Evolutionary conservation across 1,140 invertebrate genomes (phyloP).

Genomic region (Dendrolimus kikuchii): DNA sequence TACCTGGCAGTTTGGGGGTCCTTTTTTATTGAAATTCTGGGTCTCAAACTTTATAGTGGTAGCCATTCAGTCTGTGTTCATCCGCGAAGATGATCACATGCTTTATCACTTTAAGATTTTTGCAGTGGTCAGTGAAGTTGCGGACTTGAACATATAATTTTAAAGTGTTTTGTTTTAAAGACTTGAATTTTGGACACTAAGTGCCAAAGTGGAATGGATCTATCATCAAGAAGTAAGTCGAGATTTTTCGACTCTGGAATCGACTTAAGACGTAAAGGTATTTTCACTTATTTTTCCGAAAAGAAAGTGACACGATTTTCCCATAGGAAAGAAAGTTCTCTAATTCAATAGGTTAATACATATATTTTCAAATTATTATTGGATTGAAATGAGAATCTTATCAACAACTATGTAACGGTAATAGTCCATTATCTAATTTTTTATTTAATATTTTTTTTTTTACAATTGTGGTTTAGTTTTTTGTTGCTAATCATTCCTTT

Average conservation of each 20-base stretch:
- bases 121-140: slow-evolving; percentile 50
- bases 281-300: slow-evolving; percentile 6
- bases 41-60: slow-evolving; percentile 44
- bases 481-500: too few relatives aligned
- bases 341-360: too few relatives aligned
- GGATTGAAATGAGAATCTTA: too few relatives aligned
- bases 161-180: slow-evolving; percentile 18
- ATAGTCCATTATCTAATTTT: too few relatives aligned
- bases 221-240: slow-evolving; percentile 68
- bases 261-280: slow-evolving; percentile 65
- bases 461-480: too few relatives aligned
- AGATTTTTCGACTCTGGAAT: slow-evolving; percentile 71
- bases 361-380: too few relatives aligned
- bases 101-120: slow-evolving; percentile 40
- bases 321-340: too few relatives aligned
- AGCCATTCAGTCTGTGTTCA: slow-evolving; percentile 68
- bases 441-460: too few relatives aligned
- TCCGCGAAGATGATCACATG: slow-evolving; percentile 70
- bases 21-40: slow-evolving; percentile 59
- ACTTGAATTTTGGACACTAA: slow-evolving; percentile 20
- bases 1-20: slow-evolving; percentile 54
- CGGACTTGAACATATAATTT: slow-evolving; percentile 19
- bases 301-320: too few relatives aligned
- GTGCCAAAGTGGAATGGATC: slow-evolving; percentile 50
- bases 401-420: too few relatives aligned